Percentiles rank a stretch among this genome's conserved stretches.
phyloP scores from a whole-genome alignment of 2,113 vertebrate species.

The Aegithalos caudatus region DNA sequence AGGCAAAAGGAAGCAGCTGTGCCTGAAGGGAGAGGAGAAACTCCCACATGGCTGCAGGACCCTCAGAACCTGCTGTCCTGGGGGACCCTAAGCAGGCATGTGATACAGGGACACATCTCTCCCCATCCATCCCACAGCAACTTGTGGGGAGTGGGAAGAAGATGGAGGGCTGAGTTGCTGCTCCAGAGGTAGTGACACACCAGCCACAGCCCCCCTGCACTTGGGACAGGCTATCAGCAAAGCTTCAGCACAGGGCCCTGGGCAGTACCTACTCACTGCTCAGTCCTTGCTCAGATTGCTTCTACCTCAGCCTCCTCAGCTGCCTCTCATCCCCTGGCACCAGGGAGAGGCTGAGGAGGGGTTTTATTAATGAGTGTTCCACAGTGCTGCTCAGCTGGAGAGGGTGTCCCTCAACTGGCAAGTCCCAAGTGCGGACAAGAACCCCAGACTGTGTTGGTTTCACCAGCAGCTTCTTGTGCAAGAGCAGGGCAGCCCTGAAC shows the following conservation, averaged over 20 bases:
- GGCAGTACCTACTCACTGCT: neutral
- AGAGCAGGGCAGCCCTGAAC: neutral
- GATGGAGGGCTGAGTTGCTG: neutral
- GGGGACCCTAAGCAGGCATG: neutral
- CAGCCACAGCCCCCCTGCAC: rapidly evolving
- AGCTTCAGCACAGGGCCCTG: neutral
- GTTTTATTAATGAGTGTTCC: neutral
- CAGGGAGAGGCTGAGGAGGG: neutral
- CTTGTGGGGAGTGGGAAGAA: neutral
- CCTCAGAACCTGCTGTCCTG: rapidly evolving
- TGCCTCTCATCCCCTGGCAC: neutral
- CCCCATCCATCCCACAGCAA: neutral
- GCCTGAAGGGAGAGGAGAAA: neutral
- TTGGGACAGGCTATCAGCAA: neutral
- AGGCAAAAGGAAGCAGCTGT: neutral
- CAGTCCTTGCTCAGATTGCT: rapidly evolving
- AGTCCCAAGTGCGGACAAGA: neutral
- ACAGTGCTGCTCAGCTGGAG: neutral
- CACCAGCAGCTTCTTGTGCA: neutral
- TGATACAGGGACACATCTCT: neutral
- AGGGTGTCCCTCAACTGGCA: neutral
- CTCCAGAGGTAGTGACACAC: rapidly evolving
- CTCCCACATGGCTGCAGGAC: neutral
- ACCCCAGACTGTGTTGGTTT: neutral
- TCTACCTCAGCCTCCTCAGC: neutral